Evolutionary conservation across 1,140 invertebrate genomes (phyloP).

Genomic region (Apis dorsata): DNA sequence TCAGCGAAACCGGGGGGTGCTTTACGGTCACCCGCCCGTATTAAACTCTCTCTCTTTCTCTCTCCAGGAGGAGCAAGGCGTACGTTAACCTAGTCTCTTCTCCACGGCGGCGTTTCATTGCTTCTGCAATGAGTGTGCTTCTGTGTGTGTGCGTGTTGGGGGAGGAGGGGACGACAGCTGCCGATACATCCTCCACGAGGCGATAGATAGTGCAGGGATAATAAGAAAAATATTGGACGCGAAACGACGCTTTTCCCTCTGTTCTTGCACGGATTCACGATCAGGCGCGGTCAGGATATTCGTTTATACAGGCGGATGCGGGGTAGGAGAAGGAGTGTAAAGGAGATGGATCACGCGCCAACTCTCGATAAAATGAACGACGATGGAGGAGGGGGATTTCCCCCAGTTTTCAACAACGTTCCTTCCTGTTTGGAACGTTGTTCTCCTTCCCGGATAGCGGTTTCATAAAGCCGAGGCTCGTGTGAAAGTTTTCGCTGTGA

Average conservation of each 20-base stretch:
- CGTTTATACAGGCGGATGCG: not conserved
- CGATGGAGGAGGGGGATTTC: not conserved
- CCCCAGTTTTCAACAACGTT: not conserved
- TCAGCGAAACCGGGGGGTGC: conserved; percentile 46
- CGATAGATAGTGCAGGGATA: conserved; percentile 53
- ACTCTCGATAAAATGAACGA: conserved; percentile 43
- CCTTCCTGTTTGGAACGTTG: not conserved
- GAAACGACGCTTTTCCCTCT: conserved; percentile 6
- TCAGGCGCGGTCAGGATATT: not conserved
- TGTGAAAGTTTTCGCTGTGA: conserved; percentile 12
- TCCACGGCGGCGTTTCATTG: not conserved
- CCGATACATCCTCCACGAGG: conserved; percentile 51
- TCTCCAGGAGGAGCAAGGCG: conserved; percentile 21
- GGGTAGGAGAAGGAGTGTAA: conserved; percentile 34
- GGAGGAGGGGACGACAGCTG: conserved; percentile 48
- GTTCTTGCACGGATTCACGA: conserved; percentile 10
- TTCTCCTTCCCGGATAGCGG: not conserved
- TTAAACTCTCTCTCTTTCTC: conserved; percentile 45
- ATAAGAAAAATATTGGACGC: conserved; percentile 53
- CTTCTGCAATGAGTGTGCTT: too few species aligned
- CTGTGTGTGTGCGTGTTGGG: not conserved
- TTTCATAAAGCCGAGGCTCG: conserved; percentile 26
- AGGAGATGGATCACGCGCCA: conserved; percentile 57
- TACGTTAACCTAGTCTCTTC: conserved; percentile 38
- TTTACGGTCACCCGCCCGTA: conserved; percentile 62